These are phyloP conservation scores for Acleris emargana DNA, from an alignment of 2,888 invertebrate genomes.

Conservation along the genomic window DNA sequence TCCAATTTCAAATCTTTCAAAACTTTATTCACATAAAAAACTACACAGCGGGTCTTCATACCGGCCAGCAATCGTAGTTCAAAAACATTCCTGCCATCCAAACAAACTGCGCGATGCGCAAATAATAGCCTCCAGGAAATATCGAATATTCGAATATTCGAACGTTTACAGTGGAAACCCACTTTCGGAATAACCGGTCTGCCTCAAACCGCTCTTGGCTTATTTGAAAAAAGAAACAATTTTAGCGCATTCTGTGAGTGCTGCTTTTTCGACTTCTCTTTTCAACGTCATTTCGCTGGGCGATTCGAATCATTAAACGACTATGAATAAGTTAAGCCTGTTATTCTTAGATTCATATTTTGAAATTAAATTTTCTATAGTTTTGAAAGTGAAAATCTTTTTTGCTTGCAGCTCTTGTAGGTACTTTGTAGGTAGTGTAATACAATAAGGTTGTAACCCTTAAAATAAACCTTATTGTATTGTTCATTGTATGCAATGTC, in stretches of 20 bases:
- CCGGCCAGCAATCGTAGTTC: slow-evolving; percentile 19
- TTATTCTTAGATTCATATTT: too few species aligned
- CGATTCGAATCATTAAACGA: not conserved
- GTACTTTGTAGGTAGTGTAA: too few species aligned
- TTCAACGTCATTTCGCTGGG: not conserved
- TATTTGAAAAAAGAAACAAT: slow-evolving; percentile 28
- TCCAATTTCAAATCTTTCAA: slow-evolving; percentile 26
- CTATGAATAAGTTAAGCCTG: not conserved
- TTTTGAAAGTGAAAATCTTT: too few species aligned
- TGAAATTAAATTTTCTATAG: too few species aligned
- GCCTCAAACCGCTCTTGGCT: slow-evolving; percentile 14
- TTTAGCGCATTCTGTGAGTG: slow-evolving; percentile 8
- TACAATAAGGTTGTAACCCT: too few species aligned
- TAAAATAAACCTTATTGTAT: too few species aligned
- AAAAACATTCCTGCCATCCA: slow-evolving; percentile 25
- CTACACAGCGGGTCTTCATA: slow-evolving; percentile 18
- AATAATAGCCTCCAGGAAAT: slow-evolving; percentile 29
- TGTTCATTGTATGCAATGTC: too few species aligned
- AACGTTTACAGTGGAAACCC: slow-evolving; percentile 20
- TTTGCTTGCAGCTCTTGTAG: too few species aligned
- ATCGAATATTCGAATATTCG: slow-evolving; percentile 25
- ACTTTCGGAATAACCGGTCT: slow-evolving; percentile 27
- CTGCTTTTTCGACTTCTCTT: not conserved
- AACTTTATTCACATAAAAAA: slow-evolving; percentile 4
- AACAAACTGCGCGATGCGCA: slow-evolving; percentile 31